phyloP scores from a whole-genome alignment of 2,888 invertebrate genomes.

The Drosophila quasianomalipes region DNA sequence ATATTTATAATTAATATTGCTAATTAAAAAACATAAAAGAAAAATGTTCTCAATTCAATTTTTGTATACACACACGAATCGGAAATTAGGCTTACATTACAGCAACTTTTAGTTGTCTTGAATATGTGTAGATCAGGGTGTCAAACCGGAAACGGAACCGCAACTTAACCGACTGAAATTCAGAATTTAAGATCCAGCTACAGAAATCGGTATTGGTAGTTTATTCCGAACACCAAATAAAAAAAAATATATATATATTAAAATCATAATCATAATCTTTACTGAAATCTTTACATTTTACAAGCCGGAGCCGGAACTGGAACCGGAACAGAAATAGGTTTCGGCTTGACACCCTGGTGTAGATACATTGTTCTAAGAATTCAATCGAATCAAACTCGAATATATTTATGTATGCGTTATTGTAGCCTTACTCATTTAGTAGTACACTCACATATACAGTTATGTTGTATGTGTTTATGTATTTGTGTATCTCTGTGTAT shows the following conservation, averaged over 20 bases:
- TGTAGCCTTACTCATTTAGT: constrained; percentile 12
- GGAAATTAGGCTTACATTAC: not conserved
- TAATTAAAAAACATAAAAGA: not conserved
- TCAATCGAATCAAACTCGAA: constrained; percentile 11
- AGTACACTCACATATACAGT: not conserved
- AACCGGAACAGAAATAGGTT: not conserved
- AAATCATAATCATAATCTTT: not conserved
- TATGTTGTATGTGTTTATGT: constrained; percentile 3
- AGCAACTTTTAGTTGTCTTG: not conserved
- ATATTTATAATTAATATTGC: not conserved
- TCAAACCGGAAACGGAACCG: not conserved
- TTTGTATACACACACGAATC: not conserved
- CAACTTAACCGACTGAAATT: not conserved
- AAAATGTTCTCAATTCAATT: not conserved
- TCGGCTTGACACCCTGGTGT: constrained; percentile 1
- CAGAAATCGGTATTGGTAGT: not conserved
- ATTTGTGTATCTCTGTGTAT: constrained; percentile 14
- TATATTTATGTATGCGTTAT: constrained; percentile 5
- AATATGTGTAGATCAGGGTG: not conserved
- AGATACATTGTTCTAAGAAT: constrained; percentile 2
- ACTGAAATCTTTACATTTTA: not conserved
- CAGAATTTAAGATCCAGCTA: not conserved
- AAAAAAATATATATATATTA: not conserved
- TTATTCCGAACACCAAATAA: not conserved
- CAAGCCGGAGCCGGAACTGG: not conserved